These are phyloP conservation scores for Eretmocerus hayati DNA, from an alignment of 2,888 invertebrate species.

Conservation along the genomic window DNA sequence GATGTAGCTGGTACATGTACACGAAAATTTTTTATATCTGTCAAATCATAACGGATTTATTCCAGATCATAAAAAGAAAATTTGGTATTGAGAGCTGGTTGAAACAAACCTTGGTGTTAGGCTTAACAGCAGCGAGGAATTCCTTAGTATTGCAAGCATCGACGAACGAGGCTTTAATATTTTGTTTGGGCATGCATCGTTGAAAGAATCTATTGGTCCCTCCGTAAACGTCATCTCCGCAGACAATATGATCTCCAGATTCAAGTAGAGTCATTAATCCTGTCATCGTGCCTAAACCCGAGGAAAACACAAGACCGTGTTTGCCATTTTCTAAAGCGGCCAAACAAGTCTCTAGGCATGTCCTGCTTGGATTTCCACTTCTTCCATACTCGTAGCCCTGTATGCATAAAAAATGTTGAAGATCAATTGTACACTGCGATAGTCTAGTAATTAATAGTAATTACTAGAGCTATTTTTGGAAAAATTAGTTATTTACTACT, in stretches of 20 bases:
- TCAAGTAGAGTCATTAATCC: slow-evolving; percentile 68
- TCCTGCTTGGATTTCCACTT: slow-evolving; percentile 90
- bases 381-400: slow-evolving; percentile 88
- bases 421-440: too few relatives aligned
- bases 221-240: slow-evolving; percentile 91
- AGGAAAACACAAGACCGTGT: slow-evolving; percentile 75
- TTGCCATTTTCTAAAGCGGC: slow-evolving; percentile 87
- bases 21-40: too few relatives aligned
- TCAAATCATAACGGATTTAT: too few relatives aligned
- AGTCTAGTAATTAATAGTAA: too few relatives aligned
- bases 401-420: too few relatives aligned
- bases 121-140: slow-evolving; percentile 62
- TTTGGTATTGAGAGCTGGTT: background rate
- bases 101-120: slow-evolving; percentile 73
- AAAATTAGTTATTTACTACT: too few relatives aligned
- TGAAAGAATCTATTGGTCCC: slow-evolving; percentile 75
- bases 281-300: slow-evolving; percentile 84
- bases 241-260: slow-evolving; percentile 82
- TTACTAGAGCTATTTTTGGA: too few relatives aligned
- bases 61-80: too few relatives aligned
- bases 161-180: slow-evolving; percentile 68
- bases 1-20: too few relatives aligned
- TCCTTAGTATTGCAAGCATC: slow-evolving; percentile 65
- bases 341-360: slow-evolving; percentile 79
- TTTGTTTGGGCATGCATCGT: slow-evolving; percentile 58